Conservation (phyloP, 2,113 vertebrate species). For the Spilogale gracilis region DNA sequence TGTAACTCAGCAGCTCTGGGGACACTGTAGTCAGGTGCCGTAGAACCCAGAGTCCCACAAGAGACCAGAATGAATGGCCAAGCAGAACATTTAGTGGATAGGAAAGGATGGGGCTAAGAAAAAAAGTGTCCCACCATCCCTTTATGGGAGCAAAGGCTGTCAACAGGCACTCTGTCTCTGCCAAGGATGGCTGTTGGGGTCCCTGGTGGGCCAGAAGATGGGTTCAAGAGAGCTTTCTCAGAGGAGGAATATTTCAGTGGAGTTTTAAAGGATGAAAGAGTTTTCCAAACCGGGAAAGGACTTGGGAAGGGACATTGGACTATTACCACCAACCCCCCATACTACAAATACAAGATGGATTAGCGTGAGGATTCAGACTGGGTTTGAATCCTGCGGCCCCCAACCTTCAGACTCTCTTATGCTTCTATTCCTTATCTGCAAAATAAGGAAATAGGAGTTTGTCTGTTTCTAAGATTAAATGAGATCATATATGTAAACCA, state of each 20-base stretch:
- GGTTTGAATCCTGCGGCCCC: neutral
- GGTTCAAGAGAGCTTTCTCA: neutral
- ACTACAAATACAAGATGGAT: neutral
- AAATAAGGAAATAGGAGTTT: neutral
- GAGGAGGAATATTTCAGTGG: neutral
- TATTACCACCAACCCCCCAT: neutral
- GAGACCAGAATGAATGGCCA: neutral
- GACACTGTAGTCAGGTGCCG: conserved; percentile 30
- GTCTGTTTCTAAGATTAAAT: neutral
- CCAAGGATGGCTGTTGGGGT: neutral
- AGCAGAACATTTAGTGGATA: neutral
- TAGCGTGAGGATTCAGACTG: neutral
- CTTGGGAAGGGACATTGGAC: neutral
- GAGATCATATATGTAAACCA: neutral
- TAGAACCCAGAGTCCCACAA: neutral
- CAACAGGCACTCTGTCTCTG: neutral
- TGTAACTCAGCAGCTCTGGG: neutral
- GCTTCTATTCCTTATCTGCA: neutral
- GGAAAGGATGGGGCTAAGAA: neutral
- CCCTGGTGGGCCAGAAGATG: neutral
- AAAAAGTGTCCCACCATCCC: neutral
- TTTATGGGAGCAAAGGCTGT: neutral
- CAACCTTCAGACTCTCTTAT: neutral
- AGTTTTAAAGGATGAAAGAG: conserved; percentile 16
- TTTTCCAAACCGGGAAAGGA: neutral